Evolutionary conservation across 2,888 invertebrate genomes (phyloP).

Genomic region (Polia nebulosa): DNA sequence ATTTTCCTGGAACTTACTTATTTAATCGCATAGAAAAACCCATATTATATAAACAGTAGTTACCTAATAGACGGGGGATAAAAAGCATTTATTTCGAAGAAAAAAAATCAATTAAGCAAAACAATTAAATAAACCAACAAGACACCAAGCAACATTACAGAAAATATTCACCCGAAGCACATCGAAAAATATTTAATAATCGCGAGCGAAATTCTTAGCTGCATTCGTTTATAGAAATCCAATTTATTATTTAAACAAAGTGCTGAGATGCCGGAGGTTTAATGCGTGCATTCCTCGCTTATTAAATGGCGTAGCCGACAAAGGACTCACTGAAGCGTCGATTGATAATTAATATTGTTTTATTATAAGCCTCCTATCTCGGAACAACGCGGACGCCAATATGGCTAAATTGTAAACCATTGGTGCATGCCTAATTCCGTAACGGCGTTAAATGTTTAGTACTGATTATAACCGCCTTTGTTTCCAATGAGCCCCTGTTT

Average conservation of each 20-base stretch:
- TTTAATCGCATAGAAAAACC: background rate
- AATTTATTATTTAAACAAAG: slow-evolving; percentile 87
- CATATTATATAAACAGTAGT: too few species aligned
- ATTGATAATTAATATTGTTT: slow-evolving; percentile 87
- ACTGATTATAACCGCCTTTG: slow-evolving; percentile 74
- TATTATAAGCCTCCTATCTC: slow-evolving; percentile 86
- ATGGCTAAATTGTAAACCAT: slow-evolving; percentile 74
- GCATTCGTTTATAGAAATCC: slow-evolving; percentile 80
- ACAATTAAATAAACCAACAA: slow-evolving; percentile 37
- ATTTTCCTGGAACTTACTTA: slow-evolving; percentile 12
- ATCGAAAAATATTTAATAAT: slow-evolving; percentile 70
- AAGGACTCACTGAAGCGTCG: slow-evolving; percentile 65
- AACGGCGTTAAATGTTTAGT: slow-evolving; percentile 81
- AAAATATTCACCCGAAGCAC: slow-evolving; percentile 28
- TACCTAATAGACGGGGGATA: background rate
- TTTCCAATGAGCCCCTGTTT: slow-evolving; percentile 31
- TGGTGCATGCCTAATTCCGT: slow-evolving; percentile 80
- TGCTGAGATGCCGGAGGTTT: slow-evolving; percentile 82
- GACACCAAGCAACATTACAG: slow-evolving; percentile 26
- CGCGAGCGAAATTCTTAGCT: slow-evolving; percentile 73
- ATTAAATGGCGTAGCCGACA: slow-evolving; percentile 75
- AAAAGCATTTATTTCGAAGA: background rate
- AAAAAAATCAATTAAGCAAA: slow-evolving; percentile 23
- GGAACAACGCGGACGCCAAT: slow-evolving; percentile 65
- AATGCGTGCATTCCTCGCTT: slow-evolving; percentile 86